Conservation (phyloP, 2,113 vertebrate genomes). For the Rhinolophus sinicus region DNA sequence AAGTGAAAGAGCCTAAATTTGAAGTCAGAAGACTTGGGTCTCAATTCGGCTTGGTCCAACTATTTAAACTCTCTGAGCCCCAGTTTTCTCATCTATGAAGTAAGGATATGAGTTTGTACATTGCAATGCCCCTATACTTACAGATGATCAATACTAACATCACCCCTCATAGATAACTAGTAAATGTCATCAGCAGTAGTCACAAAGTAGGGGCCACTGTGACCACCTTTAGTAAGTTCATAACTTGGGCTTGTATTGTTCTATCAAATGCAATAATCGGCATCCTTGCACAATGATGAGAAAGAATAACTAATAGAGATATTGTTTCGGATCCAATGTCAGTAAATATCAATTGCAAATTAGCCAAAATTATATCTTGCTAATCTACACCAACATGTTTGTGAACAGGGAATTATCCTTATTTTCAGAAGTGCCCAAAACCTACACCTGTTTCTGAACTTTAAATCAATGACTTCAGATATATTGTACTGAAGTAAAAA, state of each 20-base stretch:
- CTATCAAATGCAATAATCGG: neutral
- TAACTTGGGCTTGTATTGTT: neutral
- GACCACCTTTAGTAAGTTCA: neutral
- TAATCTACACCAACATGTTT: neutral
- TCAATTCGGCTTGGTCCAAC: neutral
- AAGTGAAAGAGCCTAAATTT: neutral
- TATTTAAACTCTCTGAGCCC: neutral
- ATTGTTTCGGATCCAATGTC: neutral
- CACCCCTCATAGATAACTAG: neutral
- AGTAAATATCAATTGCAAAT: neutral
- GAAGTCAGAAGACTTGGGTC: neutral
- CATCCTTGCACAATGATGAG: neutral
- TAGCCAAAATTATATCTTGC: neutral
- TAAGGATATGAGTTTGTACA: neutral
- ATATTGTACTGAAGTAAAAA: conserved; percentile 29
- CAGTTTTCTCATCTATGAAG: neutral
- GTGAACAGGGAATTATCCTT: neutral
- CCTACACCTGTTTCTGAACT: neutral
- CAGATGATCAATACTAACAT: neutral
- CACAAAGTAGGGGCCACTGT: neutral
- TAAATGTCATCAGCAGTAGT: too few relatives aligned
- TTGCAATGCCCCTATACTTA: neutral
- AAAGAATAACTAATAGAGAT: conserved; percentile 61
- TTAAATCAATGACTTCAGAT: neutral
- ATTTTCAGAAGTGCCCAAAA: conserved; percentile 25